Evolutionary conservation across 2,888 invertebrate genomes (phyloP).

Genomic region (Bellardia pandia): DNA sequence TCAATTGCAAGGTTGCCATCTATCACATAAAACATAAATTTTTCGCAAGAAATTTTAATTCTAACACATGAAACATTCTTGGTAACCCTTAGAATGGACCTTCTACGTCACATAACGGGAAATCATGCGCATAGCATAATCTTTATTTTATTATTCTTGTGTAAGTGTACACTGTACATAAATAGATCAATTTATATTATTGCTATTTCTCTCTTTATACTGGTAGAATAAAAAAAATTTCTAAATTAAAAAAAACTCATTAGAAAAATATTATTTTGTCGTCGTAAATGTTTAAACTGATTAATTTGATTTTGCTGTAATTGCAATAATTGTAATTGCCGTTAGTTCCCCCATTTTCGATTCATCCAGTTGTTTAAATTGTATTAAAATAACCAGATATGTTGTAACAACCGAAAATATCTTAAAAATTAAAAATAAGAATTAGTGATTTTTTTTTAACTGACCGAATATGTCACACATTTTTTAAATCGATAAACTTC

Average conservation of each 20-base stretch:
- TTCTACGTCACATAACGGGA: too few species aligned
- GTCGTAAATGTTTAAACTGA: constrained; percentile 11
- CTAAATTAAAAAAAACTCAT: constrained; percentile 14
- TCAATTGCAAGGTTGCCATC: too few species aligned
- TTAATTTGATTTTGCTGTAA: constrained; percentile 15
- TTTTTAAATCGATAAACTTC: not conserved
- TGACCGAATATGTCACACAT: too few species aligned
- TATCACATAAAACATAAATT: too few species aligned
- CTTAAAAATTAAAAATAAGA: constrained; percentile 72
- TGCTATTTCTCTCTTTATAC: not conserved
- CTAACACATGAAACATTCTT: too few species aligned
- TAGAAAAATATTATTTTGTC: constrained; percentile 20
- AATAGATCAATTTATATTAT: constrained; percentile 26
- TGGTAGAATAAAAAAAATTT: not conserved
- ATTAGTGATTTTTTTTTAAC: not conserved
- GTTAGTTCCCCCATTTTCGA: constrained; percentile 78
- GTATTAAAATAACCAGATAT: constrained; percentile 83
- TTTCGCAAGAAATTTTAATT: too few species aligned
- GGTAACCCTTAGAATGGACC: too few species aligned
- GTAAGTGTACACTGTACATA: constrained; percentile 50
- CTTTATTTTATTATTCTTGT: too few species aligned
- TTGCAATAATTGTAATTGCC: not conserved
- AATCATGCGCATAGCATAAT: too few species aligned
- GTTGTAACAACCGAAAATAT: constrained; percentile 84
- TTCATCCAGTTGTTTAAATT: constrained; percentile 83